Evolutionary conservation across 2,113 vertebrate species (phyloP).

Genomic region (Cricetomys ansorgei): DNA sequence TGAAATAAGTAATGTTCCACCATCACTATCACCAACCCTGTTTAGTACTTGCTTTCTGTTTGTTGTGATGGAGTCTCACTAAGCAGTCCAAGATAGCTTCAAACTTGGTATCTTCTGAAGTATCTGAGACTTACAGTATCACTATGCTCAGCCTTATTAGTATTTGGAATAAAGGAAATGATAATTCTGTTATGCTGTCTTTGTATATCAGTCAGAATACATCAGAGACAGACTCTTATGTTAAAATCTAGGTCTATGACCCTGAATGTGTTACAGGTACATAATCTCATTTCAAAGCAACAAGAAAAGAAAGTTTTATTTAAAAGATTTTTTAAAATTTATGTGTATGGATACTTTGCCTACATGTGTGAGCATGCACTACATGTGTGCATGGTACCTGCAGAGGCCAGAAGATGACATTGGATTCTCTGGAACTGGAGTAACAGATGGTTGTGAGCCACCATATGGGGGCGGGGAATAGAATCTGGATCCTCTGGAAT

Average conservation of each 20-base stretch:
- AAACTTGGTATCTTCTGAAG: not conserved
- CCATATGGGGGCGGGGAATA: not conserved
- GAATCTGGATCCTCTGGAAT: not conserved
- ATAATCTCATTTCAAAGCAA: slow-evolving; percentile 13
- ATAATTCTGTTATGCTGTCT: not conserved
- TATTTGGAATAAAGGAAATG: not conserved
- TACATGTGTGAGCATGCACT: not conserved
- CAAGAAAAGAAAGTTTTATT: not conserved
- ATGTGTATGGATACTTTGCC: not conserved
- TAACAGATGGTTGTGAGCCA: not conserved
- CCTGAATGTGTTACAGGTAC: not conserved
- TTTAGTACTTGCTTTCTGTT: not conserved
- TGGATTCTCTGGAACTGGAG: not conserved
- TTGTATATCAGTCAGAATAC: not conserved
- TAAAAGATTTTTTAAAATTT: not conserved
- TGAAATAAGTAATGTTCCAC: slow-evolving; percentile 28
- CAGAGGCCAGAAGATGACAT: not conserved
- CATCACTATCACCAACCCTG: not conserved
- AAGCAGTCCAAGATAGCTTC: not conserved
- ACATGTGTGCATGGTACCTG: not conserved
- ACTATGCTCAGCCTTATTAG: not conserved
- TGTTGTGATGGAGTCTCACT: not conserved
- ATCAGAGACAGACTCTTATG: not conserved
- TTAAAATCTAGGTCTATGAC: not conserved
- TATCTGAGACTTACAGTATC: not conserved